Percentiles rank a stretch among this genome's conserved stretches.
Conservation (phyloP, 2,888 invertebrate genomes). For the Girardia tigrina region DNA sequence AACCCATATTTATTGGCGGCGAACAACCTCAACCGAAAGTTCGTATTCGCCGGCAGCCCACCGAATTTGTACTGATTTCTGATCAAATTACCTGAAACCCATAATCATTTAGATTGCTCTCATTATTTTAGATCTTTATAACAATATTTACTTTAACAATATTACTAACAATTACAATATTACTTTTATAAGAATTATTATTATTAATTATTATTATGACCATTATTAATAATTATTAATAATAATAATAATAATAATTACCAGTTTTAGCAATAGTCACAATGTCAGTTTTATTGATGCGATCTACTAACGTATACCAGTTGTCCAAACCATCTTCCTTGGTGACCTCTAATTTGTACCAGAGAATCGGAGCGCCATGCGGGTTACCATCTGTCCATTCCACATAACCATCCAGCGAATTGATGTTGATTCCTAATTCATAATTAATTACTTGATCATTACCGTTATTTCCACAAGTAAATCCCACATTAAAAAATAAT, state of each 20-base stretch:
- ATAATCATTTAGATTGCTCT: too few relatives aligned
- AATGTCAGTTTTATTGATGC: neutral
- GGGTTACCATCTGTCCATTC: neutral
- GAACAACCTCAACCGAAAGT: constrained; percentile 73
- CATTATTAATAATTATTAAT: too few relatives aligned
- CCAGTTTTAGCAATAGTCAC: neutral
- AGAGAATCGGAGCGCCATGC: neutral
- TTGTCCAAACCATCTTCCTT: neutral
- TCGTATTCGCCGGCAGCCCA: constrained; percentile 67
- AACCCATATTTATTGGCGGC: constrained; percentile 72
- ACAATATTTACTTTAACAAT: too few relatives aligned
- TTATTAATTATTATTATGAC: neutral
- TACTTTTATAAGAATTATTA: too few relatives aligned
- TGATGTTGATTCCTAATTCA: too few relatives aligned
- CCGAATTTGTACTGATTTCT: constrained; percentile 39
- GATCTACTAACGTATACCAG: neutral
- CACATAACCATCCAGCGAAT: too few relatives aligned
- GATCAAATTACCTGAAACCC: constrained; percentile 17
- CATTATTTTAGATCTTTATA: too few relatives aligned
- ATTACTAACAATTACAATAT: too few relatives aligned
- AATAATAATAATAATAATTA: too few relatives aligned
- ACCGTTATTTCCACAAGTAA: too few relatives aligned
- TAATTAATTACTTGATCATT: too few relatives aligned
- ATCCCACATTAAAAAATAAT: too few relatives aligned
- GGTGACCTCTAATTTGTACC: neutral